Conservation (phyloP, 2,113 vertebrate genomes). For the Romanogobio albipinnatus region DNA sequence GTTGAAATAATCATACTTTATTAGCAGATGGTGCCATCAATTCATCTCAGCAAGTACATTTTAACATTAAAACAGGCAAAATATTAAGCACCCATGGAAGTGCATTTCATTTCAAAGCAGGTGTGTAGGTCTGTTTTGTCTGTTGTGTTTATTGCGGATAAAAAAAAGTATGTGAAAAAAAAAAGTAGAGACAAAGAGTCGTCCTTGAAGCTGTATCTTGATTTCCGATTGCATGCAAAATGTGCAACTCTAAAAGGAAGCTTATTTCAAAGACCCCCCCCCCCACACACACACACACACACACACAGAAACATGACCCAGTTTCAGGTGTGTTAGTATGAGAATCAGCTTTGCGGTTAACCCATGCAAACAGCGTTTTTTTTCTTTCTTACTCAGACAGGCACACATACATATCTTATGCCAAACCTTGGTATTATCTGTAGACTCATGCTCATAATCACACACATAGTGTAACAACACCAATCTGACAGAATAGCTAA, state of each 20-base stretch:
- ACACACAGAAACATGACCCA: too few relatives aligned
- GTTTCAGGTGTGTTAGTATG: constrained; percentile 45
- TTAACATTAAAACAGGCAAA: neutral
- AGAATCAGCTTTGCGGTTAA: constrained; percentile 59
- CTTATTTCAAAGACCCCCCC: constrained; percentile 42
- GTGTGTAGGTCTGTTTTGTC: constrained; percentile 27
- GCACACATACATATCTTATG: neutral
- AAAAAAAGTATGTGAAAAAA: neutral
- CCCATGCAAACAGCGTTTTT: constrained; percentile 39
- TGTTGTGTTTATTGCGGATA: constrained; percentile 45
- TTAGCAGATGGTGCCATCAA: neutral
- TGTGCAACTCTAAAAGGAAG: constrained; percentile 36
- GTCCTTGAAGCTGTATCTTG: constrained; percentile 35
- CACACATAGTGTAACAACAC: neutral
- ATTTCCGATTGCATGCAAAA: constrained; percentile 53
- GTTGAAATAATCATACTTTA: neutral
- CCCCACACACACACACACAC: too few relatives aligned
- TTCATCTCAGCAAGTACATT: neutral
- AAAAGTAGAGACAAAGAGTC: neutral
- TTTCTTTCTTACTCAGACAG: neutral
- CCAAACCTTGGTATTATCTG: neutral
- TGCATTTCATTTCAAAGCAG: neutral
- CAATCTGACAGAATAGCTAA: neutral
- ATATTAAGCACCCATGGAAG: neutral
- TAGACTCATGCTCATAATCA: neutral